Percentiles rank a stretch among this genome's conserved stretches.
phyloP scores from a whole-genome alignment of 2,797 vertebrate species.

The Falco biarmicus region DNA sequence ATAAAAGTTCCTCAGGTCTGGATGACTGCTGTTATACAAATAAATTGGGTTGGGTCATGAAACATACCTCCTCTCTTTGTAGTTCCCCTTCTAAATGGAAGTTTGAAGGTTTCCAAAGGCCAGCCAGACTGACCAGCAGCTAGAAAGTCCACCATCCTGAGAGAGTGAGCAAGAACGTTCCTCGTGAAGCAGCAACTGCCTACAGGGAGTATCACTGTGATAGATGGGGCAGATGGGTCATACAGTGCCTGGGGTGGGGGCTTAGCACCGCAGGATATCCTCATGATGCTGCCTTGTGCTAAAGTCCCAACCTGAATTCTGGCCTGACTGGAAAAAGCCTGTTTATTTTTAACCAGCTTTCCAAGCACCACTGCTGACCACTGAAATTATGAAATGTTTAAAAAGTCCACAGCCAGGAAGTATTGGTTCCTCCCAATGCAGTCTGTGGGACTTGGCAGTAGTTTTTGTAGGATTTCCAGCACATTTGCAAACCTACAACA shows the following conservation, averaged over 20 bases:
- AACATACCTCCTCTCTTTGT: neutral
- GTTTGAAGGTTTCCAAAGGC: neutral
- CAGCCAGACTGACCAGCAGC: neutral
- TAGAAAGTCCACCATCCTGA: neutral
- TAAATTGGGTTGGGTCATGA: neutral
- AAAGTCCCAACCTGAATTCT: neutral
- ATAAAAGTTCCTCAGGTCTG: neutral
- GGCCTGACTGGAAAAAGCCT: neutral
- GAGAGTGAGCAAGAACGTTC: neutral
- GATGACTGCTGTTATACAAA: neutral
- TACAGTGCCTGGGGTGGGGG: neutral
- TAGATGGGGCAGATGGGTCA: neutral
- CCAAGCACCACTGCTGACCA: neutral
- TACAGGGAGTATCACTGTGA: neutral
- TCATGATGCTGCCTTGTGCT: neutral
- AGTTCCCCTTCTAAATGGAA: neutral
- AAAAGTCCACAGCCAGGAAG: neutral
- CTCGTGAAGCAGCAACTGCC: neutral
- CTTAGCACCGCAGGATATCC: neutral
- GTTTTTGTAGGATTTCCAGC: neutral
- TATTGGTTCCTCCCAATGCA: neutral
- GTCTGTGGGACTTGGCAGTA: neutral
- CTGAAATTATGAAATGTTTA: neutral
- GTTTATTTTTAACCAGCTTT: neutral
- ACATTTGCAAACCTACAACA: neutral